A percentile compares a stretch with the other conserved stretches of the same genome.
phyloP scores from a whole-genome alignment of 2,797 vertebrate genomes.

The Arremon brunneinucha region DNA sequence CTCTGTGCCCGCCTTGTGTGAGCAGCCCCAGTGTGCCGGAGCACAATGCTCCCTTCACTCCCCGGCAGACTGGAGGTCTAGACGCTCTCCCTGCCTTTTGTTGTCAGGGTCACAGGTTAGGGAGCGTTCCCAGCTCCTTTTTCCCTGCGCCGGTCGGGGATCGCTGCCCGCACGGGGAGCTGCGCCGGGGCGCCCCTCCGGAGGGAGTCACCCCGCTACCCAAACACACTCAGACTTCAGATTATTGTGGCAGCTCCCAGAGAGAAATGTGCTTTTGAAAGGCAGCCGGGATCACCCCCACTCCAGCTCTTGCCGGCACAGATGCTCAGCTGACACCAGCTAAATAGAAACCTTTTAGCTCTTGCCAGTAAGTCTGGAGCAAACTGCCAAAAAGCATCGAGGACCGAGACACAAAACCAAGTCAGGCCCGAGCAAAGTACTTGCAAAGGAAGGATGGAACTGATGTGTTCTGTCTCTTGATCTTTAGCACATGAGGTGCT shows the following conservation, averaged over 20 bases:
- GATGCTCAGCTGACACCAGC: constrained; percentile 68
- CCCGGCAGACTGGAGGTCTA: constrained; percentile 48
- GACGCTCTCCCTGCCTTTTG: constrained; percentile 59
- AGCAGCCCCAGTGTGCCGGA: not conserved
- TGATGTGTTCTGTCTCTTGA: not conserved
- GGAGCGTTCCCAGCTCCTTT: constrained; percentile 51
- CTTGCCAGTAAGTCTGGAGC: constrained; percentile 70
- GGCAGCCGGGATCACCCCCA: constrained; percentile 29
- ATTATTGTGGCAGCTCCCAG: not conserved
- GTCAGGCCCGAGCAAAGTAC: constrained; percentile 35
- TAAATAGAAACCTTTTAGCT: constrained; percentile 69
- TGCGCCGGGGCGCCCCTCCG: not conserved
- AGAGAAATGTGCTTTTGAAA: constrained; percentile 38
- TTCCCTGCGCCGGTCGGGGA: not conserved
- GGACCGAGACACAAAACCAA: constrained; percentile 36
- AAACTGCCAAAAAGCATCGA: constrained; percentile 54
- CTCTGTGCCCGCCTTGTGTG: not conserved
- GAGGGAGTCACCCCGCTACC: not conserved
- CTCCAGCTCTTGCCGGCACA: constrained; percentile 53
- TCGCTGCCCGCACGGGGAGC: not conserved
- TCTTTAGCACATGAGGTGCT: not conserved
- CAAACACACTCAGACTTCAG: not conserved
- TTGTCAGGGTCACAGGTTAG: constrained; percentile 55
- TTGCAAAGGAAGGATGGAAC: not conserved
- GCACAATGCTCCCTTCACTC: constrained; percentile 58